Percentiles rank a stretch among this genome's conserved stretches.
Evolutionary conservation across 2,888 invertebrate genomes (phyloP).

Genomic region (Cataglyphis rosenhaueri): DNA sequence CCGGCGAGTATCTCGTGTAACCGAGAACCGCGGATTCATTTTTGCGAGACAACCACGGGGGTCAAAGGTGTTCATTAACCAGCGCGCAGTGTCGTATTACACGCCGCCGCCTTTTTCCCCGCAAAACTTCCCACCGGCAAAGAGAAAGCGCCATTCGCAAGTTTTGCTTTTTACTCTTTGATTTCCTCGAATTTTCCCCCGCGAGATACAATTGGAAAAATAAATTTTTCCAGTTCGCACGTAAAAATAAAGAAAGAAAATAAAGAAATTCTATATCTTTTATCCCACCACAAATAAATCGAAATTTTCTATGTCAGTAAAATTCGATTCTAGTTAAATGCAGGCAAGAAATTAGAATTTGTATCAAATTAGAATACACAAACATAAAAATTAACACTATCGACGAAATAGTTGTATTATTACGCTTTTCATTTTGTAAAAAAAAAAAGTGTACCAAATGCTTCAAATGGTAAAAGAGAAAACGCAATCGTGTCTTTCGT

Average conservation of each 20-base stretch:
- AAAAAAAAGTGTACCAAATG: not conserved
- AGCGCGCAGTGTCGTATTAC: conserved; percentile 52
- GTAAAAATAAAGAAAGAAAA: conserved; percentile 1
- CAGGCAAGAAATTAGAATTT: not conserved
- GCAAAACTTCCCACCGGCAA: not conserved
- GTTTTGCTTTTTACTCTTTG: conserved; percentile 25
- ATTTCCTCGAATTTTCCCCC: conserved; percentile 48
- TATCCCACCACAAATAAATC: not conserved
- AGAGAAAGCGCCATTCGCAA: conserved; percentile 31
- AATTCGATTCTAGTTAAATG: not conserved
- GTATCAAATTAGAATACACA: not conserved
- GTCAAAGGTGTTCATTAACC: conserved; percentile 57
- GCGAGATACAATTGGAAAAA: conserved; percentile 50
- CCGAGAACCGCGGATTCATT: conserved; percentile 56
- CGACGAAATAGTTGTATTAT: not conserved
- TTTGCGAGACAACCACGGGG: conserved; percentile 11
- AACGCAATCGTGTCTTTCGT: not conserved
- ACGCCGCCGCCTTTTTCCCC: conserved; percentile 32
- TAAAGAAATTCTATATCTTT: not conserved
- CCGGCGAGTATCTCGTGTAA: conserved; percentile 2
- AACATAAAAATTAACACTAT: not conserved
- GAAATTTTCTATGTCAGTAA: not conserved
- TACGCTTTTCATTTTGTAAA: not conserved
- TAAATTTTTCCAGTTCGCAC: not conserved
- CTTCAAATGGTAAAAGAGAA: not conserved